Conservation (phyloP, 2,797 vertebrate species). For the Crossoptilon crossoptilon region DNA sequence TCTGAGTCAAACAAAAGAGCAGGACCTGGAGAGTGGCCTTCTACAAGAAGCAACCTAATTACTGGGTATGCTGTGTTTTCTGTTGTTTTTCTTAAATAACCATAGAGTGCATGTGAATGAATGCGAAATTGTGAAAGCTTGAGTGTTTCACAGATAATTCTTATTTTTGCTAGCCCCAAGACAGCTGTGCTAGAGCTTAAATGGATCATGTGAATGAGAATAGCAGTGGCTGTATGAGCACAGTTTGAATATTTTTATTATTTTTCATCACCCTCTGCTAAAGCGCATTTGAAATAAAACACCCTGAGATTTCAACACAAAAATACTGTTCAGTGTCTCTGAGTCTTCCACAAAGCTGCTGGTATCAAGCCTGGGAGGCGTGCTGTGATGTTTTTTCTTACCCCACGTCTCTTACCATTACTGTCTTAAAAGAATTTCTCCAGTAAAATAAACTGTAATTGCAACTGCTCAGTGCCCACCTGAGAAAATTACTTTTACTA, state of each 20-base stretch:
- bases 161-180: background rate
- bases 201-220: background rate
- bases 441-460: slow-evolving; percentile 54
- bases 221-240: background rate
- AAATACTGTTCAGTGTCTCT: slow-evolving; percentile 1
- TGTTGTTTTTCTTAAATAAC: background rate
- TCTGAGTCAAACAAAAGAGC: background rate
- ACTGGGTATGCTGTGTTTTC: background rate
- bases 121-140: background rate
- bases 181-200: background rate
- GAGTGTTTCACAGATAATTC: background rate
- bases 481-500: slow-evolving; percentile 67
- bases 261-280: slow-evolving; percentile 4
- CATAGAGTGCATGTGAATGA: background rate
- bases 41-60: background rate
- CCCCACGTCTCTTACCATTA: slow-evolving; percentile 37
- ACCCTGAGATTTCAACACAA: slow-evolving; percentile 1
- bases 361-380: slow-evolving; percentile 21
- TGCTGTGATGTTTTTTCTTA: slow-evolving; percentile 56
- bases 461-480: slow-evolving; percentile 46
- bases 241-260: slow-evolving; percentile 21
- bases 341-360: slow-evolving; percentile 1
- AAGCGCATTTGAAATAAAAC: slow-evolving; percentile 16
- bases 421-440: slow-evolving; percentile 48
- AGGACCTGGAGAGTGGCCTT: fast-evolving